Base-by-base conservation (phyloP, 2,113 vertebrate genomes). In the Syngnathus floridae region DNA sequence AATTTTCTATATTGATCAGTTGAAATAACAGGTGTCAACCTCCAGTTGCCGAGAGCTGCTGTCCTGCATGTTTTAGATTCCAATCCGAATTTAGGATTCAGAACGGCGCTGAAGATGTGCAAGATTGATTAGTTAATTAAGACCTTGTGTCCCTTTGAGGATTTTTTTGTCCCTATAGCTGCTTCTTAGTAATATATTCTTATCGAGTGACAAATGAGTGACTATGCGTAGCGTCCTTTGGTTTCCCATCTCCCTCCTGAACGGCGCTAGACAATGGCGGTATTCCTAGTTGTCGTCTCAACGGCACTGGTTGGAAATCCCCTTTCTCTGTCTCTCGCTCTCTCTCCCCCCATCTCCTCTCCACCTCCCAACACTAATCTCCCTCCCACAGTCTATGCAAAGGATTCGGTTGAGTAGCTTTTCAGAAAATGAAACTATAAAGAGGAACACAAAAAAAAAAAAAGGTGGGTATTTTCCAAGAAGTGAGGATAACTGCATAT, bases 331-430 rank as follows among this genome's bases (percentile, higher is more conserved):
- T 70, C 77, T 49, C 19, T 49, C 19, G 2, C 4, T 49, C 48
- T 46, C 45, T 46, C 16, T 43, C 81, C 78, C 76, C 45, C 35
- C 45, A 71, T 70, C 77, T 56, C 54, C 26, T 7, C 67, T 81
- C 71, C 71, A 74, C 78, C 76, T 71, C 76, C 69, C 61, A 75
- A 82, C 72, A 76, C 75, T 87, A 88, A 88, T 88, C 88, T 89
- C 73, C 74, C 73, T 83, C 76, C 85, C 80, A 83, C 79, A 81
- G 79, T 79, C 80, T 87, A 87, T 87, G 80, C 84, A 82, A 84
- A 79, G 81, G 85, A 88, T 86, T 90, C 86, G 81, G 80, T 73
- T 75, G 80, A 84, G 80, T 84, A 78, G 82, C 72, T 89, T 69
- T 21, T 46, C n/a, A 1, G 46, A 67, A 57, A 69, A 66, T 66